phyloP scores from a whole-genome alignment of 2,888 invertebrate species.

The Acrocyrtus sp. region DNA sequence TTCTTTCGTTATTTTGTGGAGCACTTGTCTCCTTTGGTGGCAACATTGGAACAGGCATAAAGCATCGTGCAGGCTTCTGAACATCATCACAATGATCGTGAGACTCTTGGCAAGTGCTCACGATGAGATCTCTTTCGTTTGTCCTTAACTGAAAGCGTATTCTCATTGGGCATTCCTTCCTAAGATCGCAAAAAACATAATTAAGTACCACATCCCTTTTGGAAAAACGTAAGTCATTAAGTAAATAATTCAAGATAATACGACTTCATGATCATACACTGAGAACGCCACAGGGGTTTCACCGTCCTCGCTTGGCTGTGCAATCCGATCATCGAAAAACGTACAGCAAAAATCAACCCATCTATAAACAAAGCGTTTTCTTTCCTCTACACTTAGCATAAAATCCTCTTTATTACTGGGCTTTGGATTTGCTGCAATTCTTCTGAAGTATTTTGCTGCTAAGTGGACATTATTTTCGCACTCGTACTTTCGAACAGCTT shows the following conservation, averaged over 20 bases:
- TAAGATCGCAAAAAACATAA: too few relatives aligned
- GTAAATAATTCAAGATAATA: too few relatives aligned
- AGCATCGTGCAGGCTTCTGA: too few relatives aligned
- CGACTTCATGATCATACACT: too few relatives aligned
- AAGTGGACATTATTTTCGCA: constrained; percentile 4
- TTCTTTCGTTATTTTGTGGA: too few relatives aligned
- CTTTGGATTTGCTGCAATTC: constrained; percentile 34
- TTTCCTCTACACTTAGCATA: constrained; percentile 19
- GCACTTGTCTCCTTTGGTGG: too few relatives aligned
- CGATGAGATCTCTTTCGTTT: constrained; percentile 20
- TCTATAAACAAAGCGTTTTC: constrained; percentile 28
- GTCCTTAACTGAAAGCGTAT: constrained; percentile 28
- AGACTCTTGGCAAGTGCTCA: constrained; percentile 22
- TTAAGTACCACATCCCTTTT: too few relatives aligned
- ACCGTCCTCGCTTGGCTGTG: too few relatives aligned
- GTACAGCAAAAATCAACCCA: constrained; percentile 44
- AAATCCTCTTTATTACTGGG: constrained; percentile 37
- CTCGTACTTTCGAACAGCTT: constrained; percentile 16
- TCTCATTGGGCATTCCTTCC: constrained; percentile 36
- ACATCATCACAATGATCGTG: too few relatives aligned
- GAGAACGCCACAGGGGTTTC: too few relatives aligned
- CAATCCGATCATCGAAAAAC: constrained; percentile 25
- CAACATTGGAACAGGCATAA: too few relatives aligned
- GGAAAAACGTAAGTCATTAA: too few relatives aligned
- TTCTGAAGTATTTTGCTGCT: constrained; percentile 25